Evolutionary conservation across 2,113 vertebrate species (phyloP).

Genomic region (Nibea coibor): DNA sequence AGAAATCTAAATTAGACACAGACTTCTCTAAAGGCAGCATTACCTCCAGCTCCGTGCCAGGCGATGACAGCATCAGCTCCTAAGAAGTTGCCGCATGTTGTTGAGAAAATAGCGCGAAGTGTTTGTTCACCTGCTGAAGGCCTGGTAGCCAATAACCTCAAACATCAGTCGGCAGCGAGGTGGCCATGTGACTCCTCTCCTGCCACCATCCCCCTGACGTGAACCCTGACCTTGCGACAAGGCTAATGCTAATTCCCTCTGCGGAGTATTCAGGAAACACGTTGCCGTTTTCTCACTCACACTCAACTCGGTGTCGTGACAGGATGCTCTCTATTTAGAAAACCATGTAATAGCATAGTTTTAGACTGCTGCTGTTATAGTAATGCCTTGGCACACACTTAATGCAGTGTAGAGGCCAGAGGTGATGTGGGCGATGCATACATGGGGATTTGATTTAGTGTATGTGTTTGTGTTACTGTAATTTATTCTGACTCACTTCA

Average conservation of each 20-base stretch:
- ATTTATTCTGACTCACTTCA: constrained; percentile 73
- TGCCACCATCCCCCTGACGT: constrained; percentile 38
- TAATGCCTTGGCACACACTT: constrained; percentile 50
- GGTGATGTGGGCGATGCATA: constrained; percentile 46
- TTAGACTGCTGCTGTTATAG: constrained; percentile 29
- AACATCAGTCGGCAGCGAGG: constrained; percentile 33
- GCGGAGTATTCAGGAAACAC: constrained; percentile 48
- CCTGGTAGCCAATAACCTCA: constrained; percentile 50
- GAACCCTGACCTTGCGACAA: constrained; percentile 66
- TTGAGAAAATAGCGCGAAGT: constrained; percentile 44
- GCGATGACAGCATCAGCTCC: constrained; percentile 61
- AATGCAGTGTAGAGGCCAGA: constrained; percentile 36
- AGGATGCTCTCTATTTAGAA: constrained; percentile 60
- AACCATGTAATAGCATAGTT: constrained; percentile 45
- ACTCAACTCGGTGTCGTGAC: constrained; percentile 42
- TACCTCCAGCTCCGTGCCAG: constrained; percentile 35
- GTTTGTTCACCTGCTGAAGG: constrained; percentile 72
- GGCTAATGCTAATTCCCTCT: constrained; percentile 56
- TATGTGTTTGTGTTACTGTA: constrained; percentile 50
- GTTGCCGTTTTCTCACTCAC: constrained; percentile 54
- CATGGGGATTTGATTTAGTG: constrained; percentile 54
- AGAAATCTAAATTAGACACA: constrained; percentile 7
- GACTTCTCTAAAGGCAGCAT: constrained; percentile 3
- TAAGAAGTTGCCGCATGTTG: constrained; percentile 46
- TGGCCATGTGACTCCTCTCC: constrained; percentile 49